Base-by-base conservation (phyloP, 2,797 vertebrate genomes). In the Etheostoma perlongum region DNA sequence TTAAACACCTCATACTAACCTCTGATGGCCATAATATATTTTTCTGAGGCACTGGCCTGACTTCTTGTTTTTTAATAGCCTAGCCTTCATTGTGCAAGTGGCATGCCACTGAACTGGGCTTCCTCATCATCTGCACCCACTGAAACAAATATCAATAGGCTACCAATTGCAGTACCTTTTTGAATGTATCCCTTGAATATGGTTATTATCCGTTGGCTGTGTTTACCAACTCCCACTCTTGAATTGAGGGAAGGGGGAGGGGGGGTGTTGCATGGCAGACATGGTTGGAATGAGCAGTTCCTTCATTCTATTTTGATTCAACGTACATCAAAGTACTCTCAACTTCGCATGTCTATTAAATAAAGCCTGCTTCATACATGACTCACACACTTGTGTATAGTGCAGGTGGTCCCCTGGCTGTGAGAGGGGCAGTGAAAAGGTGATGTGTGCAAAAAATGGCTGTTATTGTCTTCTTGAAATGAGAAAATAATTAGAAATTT, bases 191-290 rank as follows among this genome's bases (percentile, higher is more conserved):
- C 49, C 63, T 48, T 66, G 54, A 47, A 65, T 70, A 52, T 77
- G 82, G 53, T 80, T 83, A 14, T 76, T 72, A 67, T 79, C 78
- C 40, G 18, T 53, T 51, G 83, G 76, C 76, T 82, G 69, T 76
- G 80, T 90, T 89, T 85, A 86, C 83, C 68, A 69, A 49, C 88
- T 88, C 83, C 88, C 79, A 85, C 87, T 83, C 80, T 78, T 72
- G 64, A 70, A 72, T 78, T 74, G 70, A 74, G 65, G 58, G 21
- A n/a, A n/a, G n/a, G 21, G 21, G 21, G 21, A 1, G 5, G 74
- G 78, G 57, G 72, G 83, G 66, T 60, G 74, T 47, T 82, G 85
- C 77, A 79, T 85, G 88, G 74, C 74, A 80, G 57, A 73, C 79
- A 69, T 66, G 81, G 78, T 60, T 81, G 74, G 67, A 77, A 86